Evolutionary conservation across 2,113 vertebrate genomes (phyloP).

Genomic region (Silurus glanis): DNA sequence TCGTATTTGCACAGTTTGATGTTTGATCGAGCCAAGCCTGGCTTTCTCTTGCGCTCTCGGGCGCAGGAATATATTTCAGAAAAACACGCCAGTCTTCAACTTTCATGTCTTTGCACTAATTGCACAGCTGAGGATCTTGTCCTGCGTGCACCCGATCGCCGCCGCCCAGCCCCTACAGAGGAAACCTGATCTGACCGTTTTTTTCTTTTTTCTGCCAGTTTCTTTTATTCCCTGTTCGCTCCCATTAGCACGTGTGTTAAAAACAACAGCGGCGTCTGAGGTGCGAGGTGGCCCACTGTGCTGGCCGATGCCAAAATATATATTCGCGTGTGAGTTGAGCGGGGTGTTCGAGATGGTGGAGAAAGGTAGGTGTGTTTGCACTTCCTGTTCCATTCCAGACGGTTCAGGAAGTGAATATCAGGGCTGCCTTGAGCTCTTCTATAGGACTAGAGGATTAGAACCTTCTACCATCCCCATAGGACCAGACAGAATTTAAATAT

Average conservation of each 20-base stretch:
- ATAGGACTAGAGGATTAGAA: background rate
- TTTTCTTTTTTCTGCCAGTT: slow-evolving; percentile 34
- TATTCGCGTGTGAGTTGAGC: background rate
- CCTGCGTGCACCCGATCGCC: slow-evolving; percentile 35
- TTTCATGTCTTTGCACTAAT: slow-evolving; percentile 60
- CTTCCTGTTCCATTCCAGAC: background rate
- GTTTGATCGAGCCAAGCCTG: slow-evolving; percentile 54
- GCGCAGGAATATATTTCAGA: slow-evolving; percentile 53
- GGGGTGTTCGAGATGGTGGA: background rate
- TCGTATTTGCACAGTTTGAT: slow-evolving; percentile 58
- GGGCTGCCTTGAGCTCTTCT: background rate
- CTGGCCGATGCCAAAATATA: background rate
- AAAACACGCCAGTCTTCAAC: slow-evolving; percentile 42
- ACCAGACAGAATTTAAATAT: background rate
- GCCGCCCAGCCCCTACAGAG: background rate
- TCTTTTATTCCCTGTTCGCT: slow-evolving; percentile 45
- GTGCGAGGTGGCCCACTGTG: background rate
- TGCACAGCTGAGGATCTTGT: slow-evolving; percentile 59
- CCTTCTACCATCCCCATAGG: background rate
- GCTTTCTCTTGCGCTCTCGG: slow-evolving; percentile 44
- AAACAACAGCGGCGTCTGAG: slow-evolving; percentile 45
- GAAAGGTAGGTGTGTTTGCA: background rate
- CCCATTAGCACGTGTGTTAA: slow-evolving; percentile 57
- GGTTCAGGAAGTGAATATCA: background rate
- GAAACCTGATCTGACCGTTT: slow-evolving; percentile 43